phyloP scores from a whole-genome alignment of 2,797 vertebrate genomes.

The Ataeniobius toweri region DNA sequence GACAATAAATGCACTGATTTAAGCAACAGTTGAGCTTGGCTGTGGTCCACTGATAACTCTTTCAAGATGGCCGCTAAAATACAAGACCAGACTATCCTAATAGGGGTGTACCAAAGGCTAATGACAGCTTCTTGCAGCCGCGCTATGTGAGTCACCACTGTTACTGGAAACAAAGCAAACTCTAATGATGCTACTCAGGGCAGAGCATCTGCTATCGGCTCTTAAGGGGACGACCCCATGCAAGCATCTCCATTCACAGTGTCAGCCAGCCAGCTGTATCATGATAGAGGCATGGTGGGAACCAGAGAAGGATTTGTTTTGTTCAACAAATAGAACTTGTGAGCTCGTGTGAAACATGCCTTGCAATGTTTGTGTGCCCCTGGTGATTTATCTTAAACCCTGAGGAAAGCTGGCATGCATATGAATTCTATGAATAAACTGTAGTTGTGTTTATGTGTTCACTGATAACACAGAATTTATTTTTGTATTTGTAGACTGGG shows the following conservation, averaged over 20 bases:
- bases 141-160: conserved; percentile 40
- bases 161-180: conserved; percentile 52
- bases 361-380: background rate
- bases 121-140: conserved; percentile 52
- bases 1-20: background rate
- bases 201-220: conserved; percentile 60
- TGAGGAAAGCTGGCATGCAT: background rate
- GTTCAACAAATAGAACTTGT: conserved; percentile 7
- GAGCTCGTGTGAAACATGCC: background rate
- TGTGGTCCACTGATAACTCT: conserved; percentile 42
- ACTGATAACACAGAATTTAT: background rate
- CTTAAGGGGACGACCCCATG: conserved; percentile 47
- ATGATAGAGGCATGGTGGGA: conserved; percentile 30
- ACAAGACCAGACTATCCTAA: conserved; percentile 54
- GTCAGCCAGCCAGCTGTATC: conserved; percentile 46
- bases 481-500: background rate
- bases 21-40: conserved; percentile 18
- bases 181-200: conserved; percentile 58
- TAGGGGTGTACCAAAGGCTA: conserved; percentile 48
- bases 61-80: conserved; percentile 30
- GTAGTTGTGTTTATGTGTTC: background rate
- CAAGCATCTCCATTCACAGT: conserved; percentile 38
- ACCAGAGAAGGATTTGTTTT: conserved; percentile 27
- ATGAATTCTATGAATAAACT: background rate
- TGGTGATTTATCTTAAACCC: background rate